Base-by-base conservation (phyloP, 2,113 vertebrate genomes). In the Pitta sordida region DNA sequence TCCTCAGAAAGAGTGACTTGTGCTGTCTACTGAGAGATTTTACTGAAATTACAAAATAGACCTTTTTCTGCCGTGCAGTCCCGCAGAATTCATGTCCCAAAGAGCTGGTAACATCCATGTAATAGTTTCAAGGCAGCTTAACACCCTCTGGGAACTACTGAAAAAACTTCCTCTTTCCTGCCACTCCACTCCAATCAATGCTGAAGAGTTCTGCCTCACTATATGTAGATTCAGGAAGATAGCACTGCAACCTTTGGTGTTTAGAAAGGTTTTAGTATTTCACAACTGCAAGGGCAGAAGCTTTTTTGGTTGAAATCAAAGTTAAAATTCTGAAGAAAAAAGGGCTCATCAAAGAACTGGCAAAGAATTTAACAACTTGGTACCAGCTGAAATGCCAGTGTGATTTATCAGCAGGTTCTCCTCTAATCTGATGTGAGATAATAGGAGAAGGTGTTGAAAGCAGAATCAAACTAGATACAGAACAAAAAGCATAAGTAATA, bases 381-480 rank as follows among this genome's bases (percentile, higher is more conserved):
- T 81, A 82, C 85, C 82, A 91, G 68, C 75, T 92, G 64, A 95
- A 93, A 64, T 90, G 82, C 71, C 84, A 88, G 78, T 59, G 87
- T 77, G 93, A 95, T 93, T 94, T 95, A 83, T 87, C 94, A 87
- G 87, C 87, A 81, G 67, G 78, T 44, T 92, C 84, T 86, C 77
- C 79, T 90, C 85, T 95, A 87, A 94, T 96, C 91, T 93, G 67
- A 88, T 86, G 59, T 83, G 90, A 95, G 90, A 91, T 96, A 92
- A 95, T 83, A 95, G 77, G 43, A 90, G 60, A 80, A 94, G 75
- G 78, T 94, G 91, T 96, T 91, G 85, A 94, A 96, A 90, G 84
- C 30, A 88, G 43, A 86, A 83, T 91, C 71, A 81, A 94, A 96
- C 93, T 83, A 83, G 94, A 83, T 81, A 94, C 82, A 95, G 94